Conservation (phyloP, 1,140 invertebrate species). For the Phocides pigmalion region DNA sequence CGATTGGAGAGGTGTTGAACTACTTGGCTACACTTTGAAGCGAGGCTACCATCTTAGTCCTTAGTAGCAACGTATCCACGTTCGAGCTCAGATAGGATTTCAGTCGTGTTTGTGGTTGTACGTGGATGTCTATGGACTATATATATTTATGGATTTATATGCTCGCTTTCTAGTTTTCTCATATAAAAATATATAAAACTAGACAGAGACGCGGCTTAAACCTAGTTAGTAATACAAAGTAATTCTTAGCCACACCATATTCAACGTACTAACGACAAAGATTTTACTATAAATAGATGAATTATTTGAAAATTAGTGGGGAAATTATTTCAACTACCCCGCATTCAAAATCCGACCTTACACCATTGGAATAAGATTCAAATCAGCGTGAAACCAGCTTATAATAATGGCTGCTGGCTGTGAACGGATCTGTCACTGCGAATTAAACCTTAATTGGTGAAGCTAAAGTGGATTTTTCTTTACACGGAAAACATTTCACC, state of each 20-base stretch:
- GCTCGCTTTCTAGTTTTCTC: too few relatives aligned
- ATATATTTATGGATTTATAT: not conserved
- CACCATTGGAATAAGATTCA: not conserved
- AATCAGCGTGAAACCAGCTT: not conserved
- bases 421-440: constrained; percentile 5
- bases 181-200: too few relatives aligned
- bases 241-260: constrained; percentile 3
- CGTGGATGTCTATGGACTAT: too few relatives aligned
- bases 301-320: constrained; percentile 39
- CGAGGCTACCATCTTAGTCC: too few relatives aligned
- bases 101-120: too few relatives aligned
- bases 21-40: too few relatives aligned
- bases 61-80: too few relatives aligned
- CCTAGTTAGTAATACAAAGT: constrained; percentile 1
- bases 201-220: not conserved
- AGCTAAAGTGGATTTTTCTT: not conserved
- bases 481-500: not conserved
- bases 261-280: constrained; percentile 2
- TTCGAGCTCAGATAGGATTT: too few relatives aligned
- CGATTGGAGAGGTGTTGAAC: not conserved
- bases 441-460: constrained; percentile 5
- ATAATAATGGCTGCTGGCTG: constrained; percentile 22
- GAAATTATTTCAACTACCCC: not conserved
- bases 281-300: constrained; percentile 30
- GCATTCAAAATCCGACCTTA: constrained; percentile 1